Conservation (phyloP, 2,888 invertebrate genomes). For the Caenorhabditis panamensis region DNA sequence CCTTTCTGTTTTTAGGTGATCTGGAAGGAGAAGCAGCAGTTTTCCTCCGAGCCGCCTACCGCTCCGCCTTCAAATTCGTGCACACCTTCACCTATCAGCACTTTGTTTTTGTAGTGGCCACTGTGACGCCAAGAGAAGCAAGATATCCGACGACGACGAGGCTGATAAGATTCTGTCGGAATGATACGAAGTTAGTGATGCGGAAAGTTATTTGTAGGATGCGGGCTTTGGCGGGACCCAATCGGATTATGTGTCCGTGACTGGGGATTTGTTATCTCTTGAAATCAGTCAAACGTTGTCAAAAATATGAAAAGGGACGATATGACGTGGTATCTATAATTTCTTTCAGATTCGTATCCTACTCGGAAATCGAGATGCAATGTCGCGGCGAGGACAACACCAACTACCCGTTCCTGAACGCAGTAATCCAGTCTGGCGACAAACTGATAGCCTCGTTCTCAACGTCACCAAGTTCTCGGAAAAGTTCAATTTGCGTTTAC, state of each 20-base stretch:
- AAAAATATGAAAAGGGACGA: not conserved
- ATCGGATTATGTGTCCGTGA: constrained; percentile 11
- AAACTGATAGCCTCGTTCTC: constrained; percentile 65
- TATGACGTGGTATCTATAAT: not conserved
- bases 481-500: constrained; percentile 81
- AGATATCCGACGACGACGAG: constrained; percentile 71
- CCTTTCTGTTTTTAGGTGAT: constrained; percentile 73
- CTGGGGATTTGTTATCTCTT: too few relatives aligned
- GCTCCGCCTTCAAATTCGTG: constrained; percentile 79
- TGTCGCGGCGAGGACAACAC: constrained; percentile 77
- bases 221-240: not conserved
- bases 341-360: constrained; percentile 81
- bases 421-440: constrained; percentile 33
- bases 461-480: constrained; percentile 67
- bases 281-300: too few relatives aligned
- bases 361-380: constrained; percentile 83
- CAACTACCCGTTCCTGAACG: constrained; percentile 45
- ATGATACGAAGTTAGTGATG: constrained; percentile 80
- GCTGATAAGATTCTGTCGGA: constrained; percentile 82
- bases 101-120: constrained; percentile 82
- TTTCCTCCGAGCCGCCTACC: constrained; percentile 74
- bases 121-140: constrained; percentile 76
- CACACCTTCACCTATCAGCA: constrained; percentile 82
- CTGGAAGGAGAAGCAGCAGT: constrained; percentile 79
- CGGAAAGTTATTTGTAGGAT: not conserved